Evolutionary conservation across 2,113 vertebrate species (phyloP), one percentile per base, ranked within the genome.

Genomic region (Erythrocebus patas): DNA sequence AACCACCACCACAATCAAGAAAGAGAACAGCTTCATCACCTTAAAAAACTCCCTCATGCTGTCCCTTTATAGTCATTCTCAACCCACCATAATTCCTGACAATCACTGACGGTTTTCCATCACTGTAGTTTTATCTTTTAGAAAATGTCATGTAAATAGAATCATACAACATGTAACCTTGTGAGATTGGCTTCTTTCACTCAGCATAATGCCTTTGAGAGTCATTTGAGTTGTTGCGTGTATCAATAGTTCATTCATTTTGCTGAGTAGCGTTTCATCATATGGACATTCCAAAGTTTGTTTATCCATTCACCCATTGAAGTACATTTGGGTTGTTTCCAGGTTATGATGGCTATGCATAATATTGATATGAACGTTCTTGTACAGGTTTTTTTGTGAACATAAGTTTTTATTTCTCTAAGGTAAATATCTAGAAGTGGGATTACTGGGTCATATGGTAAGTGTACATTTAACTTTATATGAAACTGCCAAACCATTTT

Each of bases 381-480:
- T 97, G 76, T 98, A 92, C 87, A 96, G 91, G 94, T 97, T 98
- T 97, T 93, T 97, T 50, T 98, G 94, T 98, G 97, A 97, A 98
- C 90, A 90, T 97, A 97, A 97, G 97, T 97, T 98, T 98, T 98
- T 97, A 98, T 98, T 98, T 97, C 83, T 98, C 97, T 96, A 98
- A 98, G 98, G 98, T 97, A 98, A 98, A 98, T 97, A 93, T 96
- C 96, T 98, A 98, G 89, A 88, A 97, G 92, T 98, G 96, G 87
- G 96, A 97, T 98, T 96, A 97, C 98, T 98, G 97, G 92, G 97
- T 98, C 96, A 92, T 95, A 97, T 98, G 97, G 97, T 98, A 98
- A 98, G 96, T 98, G 97, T 88, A 95, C 84, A 81, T 97, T 96
- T 98, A 96, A 96, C 93, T 97, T 97, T 96, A 95, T 98, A 96